Percentiles rank a stretch among this genome's conserved stretches.
Evolutionary conservation across 2,113 vertebrate species (phyloP).

Genomic region (Condylura cristata): DNA sequence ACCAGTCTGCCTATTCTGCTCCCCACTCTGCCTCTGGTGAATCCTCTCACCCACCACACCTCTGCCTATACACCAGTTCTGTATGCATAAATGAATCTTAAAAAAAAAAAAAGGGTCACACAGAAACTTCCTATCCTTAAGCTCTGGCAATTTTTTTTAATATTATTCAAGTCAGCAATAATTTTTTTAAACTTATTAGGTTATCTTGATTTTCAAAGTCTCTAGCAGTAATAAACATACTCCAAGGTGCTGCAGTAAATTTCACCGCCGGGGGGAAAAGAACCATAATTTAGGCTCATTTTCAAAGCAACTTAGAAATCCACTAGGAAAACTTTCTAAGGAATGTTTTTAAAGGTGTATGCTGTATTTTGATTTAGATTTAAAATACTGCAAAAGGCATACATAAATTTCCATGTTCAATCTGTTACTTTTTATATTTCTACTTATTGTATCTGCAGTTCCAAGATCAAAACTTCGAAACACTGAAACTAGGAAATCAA

Average conservation of each 20-base stretch:
- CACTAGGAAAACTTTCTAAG: neutral
- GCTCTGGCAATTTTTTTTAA: neutral
- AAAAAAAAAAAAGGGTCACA: too few species aligned
- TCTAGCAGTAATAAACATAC: neutral
- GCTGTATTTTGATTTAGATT: neutral
- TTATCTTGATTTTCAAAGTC: neutral
- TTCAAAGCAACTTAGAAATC: constrained; percentile 28
- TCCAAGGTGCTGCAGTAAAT: neutral
- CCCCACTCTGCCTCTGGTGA: too few species aligned
- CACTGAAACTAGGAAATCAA: constrained; percentile 18
- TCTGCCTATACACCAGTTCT: too few species aligned
- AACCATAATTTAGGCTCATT: neutral
- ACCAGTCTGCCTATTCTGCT: too few species aligned
- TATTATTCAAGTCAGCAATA: neutral
- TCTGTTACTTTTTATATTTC: neutral
- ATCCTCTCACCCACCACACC: too few species aligned
- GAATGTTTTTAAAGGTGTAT: neutral
- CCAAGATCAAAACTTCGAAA: constrained; percentile 44
- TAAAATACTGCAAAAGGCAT: neutral
- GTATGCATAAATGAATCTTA: too few species aligned
- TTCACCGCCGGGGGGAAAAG: neutral
- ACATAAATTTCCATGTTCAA: neutral
- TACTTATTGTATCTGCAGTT: neutral
- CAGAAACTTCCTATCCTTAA: neutral
- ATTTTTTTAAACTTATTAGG: neutral